A percentile compares a stretch with the other conserved stretches of the same genome.
phyloP scores from a whole-genome alignment of 2,113 vertebrate species.

The Alaudala cheleensis region DNA sequence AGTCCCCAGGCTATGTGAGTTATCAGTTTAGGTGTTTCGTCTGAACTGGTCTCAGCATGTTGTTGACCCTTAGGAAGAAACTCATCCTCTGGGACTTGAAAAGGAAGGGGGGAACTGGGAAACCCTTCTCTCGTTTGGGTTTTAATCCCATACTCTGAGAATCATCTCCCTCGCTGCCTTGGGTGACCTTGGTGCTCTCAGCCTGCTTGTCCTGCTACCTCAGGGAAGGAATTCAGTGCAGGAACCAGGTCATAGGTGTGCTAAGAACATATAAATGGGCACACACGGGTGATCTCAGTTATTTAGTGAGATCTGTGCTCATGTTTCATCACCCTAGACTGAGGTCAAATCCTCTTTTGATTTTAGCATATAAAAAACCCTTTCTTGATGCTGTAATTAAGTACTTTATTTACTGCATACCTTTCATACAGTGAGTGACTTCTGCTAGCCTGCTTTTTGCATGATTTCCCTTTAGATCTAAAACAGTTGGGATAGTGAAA shows the following conservation, averaged over 20 bases:
- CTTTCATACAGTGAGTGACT: not conserved
- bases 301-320: not conserved
- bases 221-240: not conserved
- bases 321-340: not conserved
- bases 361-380: not conserved
- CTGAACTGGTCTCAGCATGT: not conserved
- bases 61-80: not conserved
- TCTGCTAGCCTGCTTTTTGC: slow-evolving; percentile 69
- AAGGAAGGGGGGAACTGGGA: not conserved
- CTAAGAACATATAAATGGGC: not conserved
- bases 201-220: not conserved
- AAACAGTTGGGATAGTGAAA: slow-evolving; percentile 55
- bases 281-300: not conserved
- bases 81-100: not conserved
- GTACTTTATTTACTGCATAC: slow-evolving; percentile 13
- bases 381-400: not conserved
- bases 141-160: not conserved
- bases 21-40: not conserved
- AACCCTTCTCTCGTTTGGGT: not conserved
- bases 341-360: not conserved
- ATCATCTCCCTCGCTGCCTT: rapidly evolving
- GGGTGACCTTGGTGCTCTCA: not conserved
- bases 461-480: slow-evolving; percentile 74
- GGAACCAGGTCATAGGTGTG: not conserved
- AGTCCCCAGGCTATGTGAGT: not conserved